Percentiles rank a stretch among this genome's conserved stretches.
phyloP scores from a whole-genome alignment of 30 jellyfish, hydroid and myxozoan genomes.

The Calvadosia cruxmelitensis region DNA sequence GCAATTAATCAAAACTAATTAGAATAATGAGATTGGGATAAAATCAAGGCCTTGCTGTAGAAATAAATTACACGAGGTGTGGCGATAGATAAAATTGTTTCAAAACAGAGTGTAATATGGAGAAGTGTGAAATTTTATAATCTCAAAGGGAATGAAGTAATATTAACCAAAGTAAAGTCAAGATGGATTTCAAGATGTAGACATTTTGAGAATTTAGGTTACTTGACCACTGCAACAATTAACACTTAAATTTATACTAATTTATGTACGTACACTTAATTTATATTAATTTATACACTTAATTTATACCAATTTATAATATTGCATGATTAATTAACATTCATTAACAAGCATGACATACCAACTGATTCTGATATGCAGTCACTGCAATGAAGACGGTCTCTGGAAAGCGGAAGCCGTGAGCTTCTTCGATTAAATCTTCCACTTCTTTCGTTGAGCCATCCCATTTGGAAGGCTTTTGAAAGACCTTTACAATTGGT shows the following conservation, averaged over 20 bases:
- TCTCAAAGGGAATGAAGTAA: too few relatives aligned
- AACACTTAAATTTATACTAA: too few relatives aligned
- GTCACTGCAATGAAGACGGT: constrained; percentile 62
- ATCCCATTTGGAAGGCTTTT: constrained; percentile 57
- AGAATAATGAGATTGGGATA: background rate
- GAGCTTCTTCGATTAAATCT: background rate
- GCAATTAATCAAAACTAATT: too few relatives aligned
- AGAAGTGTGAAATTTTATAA: too few relatives aligned
- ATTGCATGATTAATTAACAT: too few relatives aligned
- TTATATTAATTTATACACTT: too few relatives aligned
- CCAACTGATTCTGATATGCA: constrained; percentile 60
- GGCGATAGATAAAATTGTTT: background rate
- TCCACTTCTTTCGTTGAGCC: constrained; percentile 8
- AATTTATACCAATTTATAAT: too few relatives aligned
- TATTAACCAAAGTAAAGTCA: too few relatives aligned
- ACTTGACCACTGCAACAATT: background rate
- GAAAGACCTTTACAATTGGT: constrained; percentile 32
- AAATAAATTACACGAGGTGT: background rate
- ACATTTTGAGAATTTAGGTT: too few relatives aligned
- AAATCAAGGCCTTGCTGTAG: background rate
- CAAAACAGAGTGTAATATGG: background rate
- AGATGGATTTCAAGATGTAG: too few relatives aligned
- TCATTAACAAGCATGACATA: too few relatives aligned
- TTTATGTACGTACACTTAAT: too few relatives aligned
- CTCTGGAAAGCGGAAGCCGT: constrained; percentile 32